Percentiles rank a stretch among this genome's conserved stretches.
These are phyloP conservation scores for Amblyjoppa proteus DNA, from an alignment of 2,888 invertebrate species.

Conservation along the genomic window DNA sequence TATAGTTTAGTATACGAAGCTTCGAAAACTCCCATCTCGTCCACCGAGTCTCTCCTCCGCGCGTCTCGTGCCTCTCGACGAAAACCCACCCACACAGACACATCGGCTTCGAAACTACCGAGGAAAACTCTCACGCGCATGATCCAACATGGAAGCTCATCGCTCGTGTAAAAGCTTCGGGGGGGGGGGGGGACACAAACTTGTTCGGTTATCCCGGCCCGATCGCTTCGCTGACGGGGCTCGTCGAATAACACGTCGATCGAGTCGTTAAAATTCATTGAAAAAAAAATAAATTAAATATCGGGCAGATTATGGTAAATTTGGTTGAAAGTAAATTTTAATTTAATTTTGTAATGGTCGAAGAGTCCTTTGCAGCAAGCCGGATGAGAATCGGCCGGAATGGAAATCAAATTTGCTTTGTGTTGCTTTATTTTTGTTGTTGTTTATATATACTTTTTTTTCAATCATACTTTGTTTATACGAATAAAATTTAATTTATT, in stretches of 20 bases:
- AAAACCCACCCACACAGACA: slow-evolving; percentile 17
- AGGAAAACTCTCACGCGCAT: slow-evolving; percentile 74
- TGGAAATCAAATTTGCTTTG: too few species aligned
- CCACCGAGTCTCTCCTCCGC: not conserved
- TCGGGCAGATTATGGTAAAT: not conserved
- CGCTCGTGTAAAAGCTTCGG: slow-evolving; percentile 66
- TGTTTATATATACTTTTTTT: not conserved
- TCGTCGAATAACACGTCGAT: slow-evolving; percentile 2
- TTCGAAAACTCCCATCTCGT: slow-evolving; percentile 23
- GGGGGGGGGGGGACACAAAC: slow-evolving; percentile 10
- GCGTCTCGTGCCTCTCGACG: slow-evolving; percentile 21
- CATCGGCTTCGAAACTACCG: slow-evolving; percentile 21
- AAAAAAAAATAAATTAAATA: not conserved
- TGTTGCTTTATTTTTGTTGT: too few species aligned
- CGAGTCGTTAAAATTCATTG: not conserved
- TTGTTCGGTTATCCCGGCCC: slow-evolving; percentile 29
- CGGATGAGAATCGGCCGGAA: too few species aligned
- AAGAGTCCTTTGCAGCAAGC: too few species aligned
- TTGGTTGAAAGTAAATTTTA: not conserved
- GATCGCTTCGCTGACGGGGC: slow-evolving; percentile 17
- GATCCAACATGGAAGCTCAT: slow-evolving; percentile 80
- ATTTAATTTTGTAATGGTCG: too few species aligned
- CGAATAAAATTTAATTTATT: too few species aligned
- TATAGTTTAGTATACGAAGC: slow-evolving; percentile 45
- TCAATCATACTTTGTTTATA: too few species aligned